Base-by-base conservation (phyloP, 53 echinoderm and acorn worm species). In the Echinometra lucunter region DNA sequence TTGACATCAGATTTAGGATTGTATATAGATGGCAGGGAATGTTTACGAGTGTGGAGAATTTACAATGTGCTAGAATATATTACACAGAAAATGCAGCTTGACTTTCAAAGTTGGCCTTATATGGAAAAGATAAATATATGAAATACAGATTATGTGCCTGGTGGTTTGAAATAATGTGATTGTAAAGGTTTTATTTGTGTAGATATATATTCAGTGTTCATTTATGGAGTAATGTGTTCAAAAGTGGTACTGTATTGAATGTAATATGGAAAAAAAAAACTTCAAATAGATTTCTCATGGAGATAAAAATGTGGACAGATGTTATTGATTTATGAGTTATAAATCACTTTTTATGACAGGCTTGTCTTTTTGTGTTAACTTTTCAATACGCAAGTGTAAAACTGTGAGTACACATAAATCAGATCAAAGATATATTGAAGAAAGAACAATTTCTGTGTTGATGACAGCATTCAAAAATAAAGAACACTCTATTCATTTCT, bases 391-490 rank as follows among this genome's bases (percentile, higher is more conserved):
- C 78, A 78, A 40, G 16, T 40, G 42, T 63, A 4, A 63, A 63
- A 63, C 21, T 63, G 19, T 63, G 23, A 63, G 0, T 63, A 63
- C 21, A 15, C 0, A 63, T 15, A 63, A 63, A 63, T 23, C 56
- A 4, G 38, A 42, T 75, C 38, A 21, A 78, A 78, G 42, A 42
- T 78, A 12, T 78, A 78, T 23, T 42, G 1, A 42, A 78, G 19
- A 78, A 78, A 40, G 78, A 78, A 78, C 38, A 38, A 78, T 78
- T 78, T 78, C 21, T 35, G 53, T 78, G 78, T 78, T 42, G 21
- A 42, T 78, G 78, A 40, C 35, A 78, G 4, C 42, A 42, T 78
- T 35, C 38, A 42, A 78, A 40, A 21, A 13, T 53, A 53, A 53
- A 11, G 13, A 53, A 53, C 13, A 53, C 13, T 53, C 53, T 53